phyloP scores from a whole-genome alignment of 2,888 invertebrate species.

The Dasysyrphus albostriatus region DNA sequence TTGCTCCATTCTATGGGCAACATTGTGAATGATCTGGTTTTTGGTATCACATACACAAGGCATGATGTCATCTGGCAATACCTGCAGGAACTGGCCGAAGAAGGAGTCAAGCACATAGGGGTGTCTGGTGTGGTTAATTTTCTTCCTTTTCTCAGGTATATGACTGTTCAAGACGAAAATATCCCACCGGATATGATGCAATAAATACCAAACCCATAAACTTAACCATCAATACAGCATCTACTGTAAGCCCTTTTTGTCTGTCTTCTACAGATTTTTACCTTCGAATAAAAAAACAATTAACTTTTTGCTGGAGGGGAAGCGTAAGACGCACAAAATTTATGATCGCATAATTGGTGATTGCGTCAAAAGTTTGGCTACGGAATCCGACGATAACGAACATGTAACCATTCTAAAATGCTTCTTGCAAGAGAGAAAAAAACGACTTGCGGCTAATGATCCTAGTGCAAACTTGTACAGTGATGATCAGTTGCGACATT shows the following conservation, averaged over 20 bases:
- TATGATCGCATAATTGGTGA: constrained; percentile 88
- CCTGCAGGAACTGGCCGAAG: constrained; percentile 91
- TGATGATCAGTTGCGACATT: constrained; percentile 88
- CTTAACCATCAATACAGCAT: constrained; percentile 18
- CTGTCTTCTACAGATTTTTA: constrained; percentile 78
- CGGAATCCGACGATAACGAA: constrained; percentile 48
- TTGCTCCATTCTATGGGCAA: constrained; percentile 90
- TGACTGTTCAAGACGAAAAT: not conserved
- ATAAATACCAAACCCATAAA: constrained; percentile 55
- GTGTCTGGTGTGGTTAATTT: constrained; percentile 93
- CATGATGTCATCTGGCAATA: constrained; percentile 91
- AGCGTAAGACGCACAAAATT: constrained; percentile 89
- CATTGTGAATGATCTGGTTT: constrained; percentile 90
- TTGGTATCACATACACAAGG: constrained; percentile 89
- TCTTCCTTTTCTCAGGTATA: constrained; percentile 90
- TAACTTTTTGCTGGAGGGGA: constrained; percentile 88
- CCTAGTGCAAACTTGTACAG: constrained; percentile 85
- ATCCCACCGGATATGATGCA: constrained; percentile 57
- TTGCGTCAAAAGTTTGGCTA: constrained; percentile 82
- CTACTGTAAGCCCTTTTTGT: constrained; percentile 23
- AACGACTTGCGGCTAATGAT: constrained; percentile 83
- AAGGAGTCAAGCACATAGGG: constrained; percentile 92
- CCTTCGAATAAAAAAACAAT: constrained; percentile 88
- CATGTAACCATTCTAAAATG: constrained; percentile 86
- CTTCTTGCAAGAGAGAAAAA: constrained; percentile 87